These are phyloP conservation scores for Lasioglossum albipes DNA, from an alignment of 1,140 invertebrate genomes.

Conservation along the genomic window DNA sequence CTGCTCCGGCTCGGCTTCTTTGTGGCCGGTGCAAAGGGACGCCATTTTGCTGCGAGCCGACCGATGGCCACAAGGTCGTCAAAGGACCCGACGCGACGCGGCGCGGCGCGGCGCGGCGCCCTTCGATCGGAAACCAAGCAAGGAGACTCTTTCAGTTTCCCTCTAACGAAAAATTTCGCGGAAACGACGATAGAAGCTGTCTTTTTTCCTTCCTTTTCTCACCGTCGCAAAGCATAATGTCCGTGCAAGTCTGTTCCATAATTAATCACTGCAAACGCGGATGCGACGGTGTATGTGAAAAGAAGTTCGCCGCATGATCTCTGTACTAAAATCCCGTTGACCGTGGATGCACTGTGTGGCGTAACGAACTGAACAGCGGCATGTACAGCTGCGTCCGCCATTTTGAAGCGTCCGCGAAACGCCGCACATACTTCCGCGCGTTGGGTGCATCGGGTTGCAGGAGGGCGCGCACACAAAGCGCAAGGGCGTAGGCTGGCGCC, in stretches of 20 bases:
- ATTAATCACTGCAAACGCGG: no score
- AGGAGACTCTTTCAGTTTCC: slow-evolving; percentile 14
- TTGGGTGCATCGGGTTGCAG: slow-evolving; percentile 18
- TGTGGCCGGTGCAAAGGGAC: slow-evolving; percentile 56
- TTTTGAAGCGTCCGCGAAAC: slow-evolving; percentile 42
- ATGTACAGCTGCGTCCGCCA: slow-evolving; percentile 30
- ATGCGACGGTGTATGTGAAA: no score
- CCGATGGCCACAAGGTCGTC: slow-evolving; percentile 4
- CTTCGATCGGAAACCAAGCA: not conserved
- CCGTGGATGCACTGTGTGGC: not conserved
- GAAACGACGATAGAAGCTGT: no score
- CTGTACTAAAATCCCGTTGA: no score
- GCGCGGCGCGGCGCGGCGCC: no score
- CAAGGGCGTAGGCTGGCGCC: slow-evolving; percentile 2
- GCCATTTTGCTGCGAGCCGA: slow-evolving; percentile 61
- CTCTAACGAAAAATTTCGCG: slow-evolving; percentile 3
- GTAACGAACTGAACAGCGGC: not conserved
- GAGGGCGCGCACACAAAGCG: not conserved
- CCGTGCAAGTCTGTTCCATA: no score
- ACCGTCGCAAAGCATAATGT: no score
- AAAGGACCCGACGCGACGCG: not conserved
- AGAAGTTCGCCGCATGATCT: no score
- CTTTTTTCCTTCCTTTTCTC: no score
- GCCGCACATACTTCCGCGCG: slow-evolving; percentile 24
- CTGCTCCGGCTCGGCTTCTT: no score